Conservation (phyloP, 2,888 invertebrate species). For the Hoplodrina ambigua region DNA sequence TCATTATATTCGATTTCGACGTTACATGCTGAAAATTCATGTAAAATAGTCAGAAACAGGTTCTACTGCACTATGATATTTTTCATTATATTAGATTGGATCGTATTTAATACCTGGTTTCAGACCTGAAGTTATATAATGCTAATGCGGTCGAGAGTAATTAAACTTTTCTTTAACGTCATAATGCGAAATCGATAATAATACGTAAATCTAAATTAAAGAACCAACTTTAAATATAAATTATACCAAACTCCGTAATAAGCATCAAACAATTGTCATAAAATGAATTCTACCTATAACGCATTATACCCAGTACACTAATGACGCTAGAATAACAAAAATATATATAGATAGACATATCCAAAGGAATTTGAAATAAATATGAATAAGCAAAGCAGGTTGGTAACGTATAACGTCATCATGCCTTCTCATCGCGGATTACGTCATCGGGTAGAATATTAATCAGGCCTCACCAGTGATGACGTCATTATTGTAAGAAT, state of each 20-base stretch:
- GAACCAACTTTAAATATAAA: neutral
- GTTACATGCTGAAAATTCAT: no score
- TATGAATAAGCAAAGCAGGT: conserved; percentile 57
- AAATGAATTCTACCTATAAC: neutral
- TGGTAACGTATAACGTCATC: conserved; percentile 80
- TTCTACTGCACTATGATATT: no score
- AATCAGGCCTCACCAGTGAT: conserved; percentile 72
- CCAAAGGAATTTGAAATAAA: conserved; percentile 44
- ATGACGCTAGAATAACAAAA: neutral
- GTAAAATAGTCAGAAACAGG: no score
- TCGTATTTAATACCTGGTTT: no score
- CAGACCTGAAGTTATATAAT: neutral
- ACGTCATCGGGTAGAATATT: conserved; percentile 82
- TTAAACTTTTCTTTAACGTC: neutral
- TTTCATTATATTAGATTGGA: no score
- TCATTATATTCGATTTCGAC: no score
- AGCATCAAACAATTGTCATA: neutral
- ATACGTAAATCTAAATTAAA: neutral
- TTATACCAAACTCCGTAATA: neutral
- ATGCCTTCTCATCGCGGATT: conserved; percentile 75
- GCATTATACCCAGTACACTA: neutral
- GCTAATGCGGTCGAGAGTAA: no score
- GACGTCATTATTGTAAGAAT: conserved; percentile 68
- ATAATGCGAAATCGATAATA: neutral
- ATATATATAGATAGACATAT: neutral